These are phyloP conservation scores for Apodemus agrarius DNA, from an alignment of 2,797 vertebrate genomes.

Conservation along the genomic window DNA sequence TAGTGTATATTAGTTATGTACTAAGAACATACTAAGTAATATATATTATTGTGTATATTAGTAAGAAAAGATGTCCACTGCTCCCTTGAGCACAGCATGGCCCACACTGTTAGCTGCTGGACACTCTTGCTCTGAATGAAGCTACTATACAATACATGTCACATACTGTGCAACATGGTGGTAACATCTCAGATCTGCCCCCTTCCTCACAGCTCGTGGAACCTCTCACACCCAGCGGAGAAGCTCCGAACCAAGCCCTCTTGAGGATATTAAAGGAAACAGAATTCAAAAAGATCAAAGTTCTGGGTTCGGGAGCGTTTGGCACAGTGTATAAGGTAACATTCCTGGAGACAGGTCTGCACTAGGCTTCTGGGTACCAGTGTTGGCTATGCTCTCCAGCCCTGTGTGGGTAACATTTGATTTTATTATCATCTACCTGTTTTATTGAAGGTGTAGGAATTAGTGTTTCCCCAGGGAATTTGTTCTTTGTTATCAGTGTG, in stretches of 20 bases:
- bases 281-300: conserved; percentile 98
- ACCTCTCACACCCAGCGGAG: conserved; percentile 97
- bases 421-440: too few species aligned
- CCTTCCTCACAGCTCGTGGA: conserved; percentile 92
- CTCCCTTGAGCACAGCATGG: too few species aligned
- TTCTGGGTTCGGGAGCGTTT: conserved; percentile 97
- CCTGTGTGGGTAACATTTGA: rapidly evolving
- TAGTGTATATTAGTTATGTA: background rate
- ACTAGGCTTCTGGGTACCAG: rapidly evolving
- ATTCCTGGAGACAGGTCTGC: rapidly evolving
- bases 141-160: background rate
- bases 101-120: too few species aligned
- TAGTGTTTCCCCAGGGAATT: background rate
- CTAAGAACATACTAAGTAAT: background rate
- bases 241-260: conserved; percentile 98
- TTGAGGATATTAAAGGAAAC: conserved; percentile 98
- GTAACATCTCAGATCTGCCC: background rate
- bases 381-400: rapidly evolving
- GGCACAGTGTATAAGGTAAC: conserved; percentile 99
- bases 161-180: background rate
- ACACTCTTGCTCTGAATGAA: background rate
- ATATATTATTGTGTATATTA: background rate
- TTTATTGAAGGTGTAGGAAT: background rate
- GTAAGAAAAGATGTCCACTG: background rate
- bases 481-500: background rate